phyloP scores from a whole-genome alignment of 2,113 vertebrate species.

The Tautogolabrus adspersus region DNA sequence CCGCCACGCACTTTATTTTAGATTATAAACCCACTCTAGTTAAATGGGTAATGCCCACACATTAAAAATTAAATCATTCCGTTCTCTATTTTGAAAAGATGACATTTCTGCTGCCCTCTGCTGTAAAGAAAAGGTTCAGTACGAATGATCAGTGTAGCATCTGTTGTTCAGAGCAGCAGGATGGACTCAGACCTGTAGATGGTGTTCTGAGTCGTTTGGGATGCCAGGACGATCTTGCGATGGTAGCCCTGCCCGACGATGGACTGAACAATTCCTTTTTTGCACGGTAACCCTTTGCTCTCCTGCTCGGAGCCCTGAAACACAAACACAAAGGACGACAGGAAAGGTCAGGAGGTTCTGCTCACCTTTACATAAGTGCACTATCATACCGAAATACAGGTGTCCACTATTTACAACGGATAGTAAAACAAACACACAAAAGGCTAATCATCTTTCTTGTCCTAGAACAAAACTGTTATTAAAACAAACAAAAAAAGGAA shows the following conservation, averaged over 20 bases:
- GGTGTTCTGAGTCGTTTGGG: slow-evolving; percentile 94
- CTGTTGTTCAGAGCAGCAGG: no score
- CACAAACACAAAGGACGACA: slow-evolving; percentile 17
- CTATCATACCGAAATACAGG: no score
- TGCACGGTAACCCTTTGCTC: slow-evolving; percentile 96
- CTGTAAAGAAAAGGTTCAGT: not conserved
- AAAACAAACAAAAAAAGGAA: not conserved
- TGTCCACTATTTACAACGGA: no score
- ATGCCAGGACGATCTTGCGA: slow-evolving; percentile 96
- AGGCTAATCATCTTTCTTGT: no score
- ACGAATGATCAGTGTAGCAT: not conserved
- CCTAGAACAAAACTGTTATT: no score
- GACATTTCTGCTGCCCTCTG: not conserved
- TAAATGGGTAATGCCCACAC: no score
- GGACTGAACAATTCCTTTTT: slow-evolving; percentile 99
- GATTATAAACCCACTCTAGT: no score
- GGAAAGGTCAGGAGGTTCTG: not conserved
- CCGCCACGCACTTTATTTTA: no score
- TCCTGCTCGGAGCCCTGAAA: slow-evolving; percentile 95
- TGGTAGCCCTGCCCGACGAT: slow-evolving; percentile 98
- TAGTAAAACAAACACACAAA: no score
- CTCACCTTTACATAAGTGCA: not conserved
- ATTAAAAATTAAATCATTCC: no score
- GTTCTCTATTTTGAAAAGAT: no score
- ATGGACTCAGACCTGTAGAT: slow-evolving; percentile 90